Conservation (phyloP, 2,113 vertebrate species). For the Pseudorasbora parva region DNA sequence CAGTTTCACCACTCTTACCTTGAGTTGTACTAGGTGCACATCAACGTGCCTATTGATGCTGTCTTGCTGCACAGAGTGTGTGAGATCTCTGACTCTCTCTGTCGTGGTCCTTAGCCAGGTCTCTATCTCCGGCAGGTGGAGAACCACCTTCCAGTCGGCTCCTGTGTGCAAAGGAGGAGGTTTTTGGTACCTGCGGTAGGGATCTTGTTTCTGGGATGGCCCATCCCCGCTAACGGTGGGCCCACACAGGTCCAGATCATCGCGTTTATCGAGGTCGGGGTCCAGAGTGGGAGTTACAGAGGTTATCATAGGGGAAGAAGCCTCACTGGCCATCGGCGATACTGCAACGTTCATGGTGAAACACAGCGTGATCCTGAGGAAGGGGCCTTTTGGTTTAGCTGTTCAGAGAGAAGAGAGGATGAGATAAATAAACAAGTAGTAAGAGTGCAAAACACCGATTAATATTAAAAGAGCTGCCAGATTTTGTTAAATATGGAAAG, state of each 20-base stretch:
- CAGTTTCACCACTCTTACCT: slow-evolving; percentile 77
- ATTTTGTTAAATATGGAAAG: slow-evolving; percentile 47
- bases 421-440: neutral
- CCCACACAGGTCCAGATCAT: slow-evolving; percentile 69
- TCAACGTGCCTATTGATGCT: slow-evolving; percentile 88
- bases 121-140: slow-evolving; percentile 96
- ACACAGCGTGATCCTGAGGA: slow-evolving; percentile 60
- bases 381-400: slow-evolving; percentile 75
- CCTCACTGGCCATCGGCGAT: slow-evolving; percentile 81
- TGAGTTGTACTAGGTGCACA: slow-evolving; percentile 94
- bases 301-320: slow-evolving; percentile 86
- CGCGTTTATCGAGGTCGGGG: slow-evolving; percentile 52
- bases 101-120: slow-evolving; percentile 91
- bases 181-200: slow-evolving; percentile 81
- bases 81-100: slow-evolving; percentile 89
- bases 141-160: slow-evolving; percentile 97
- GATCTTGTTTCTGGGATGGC: slow-evolving; percentile 71
- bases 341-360: slow-evolving; percentile 86
- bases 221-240: slow-evolving; percentile 61
- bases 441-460: neutral
- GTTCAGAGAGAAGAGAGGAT: slow-evolving; percentile 34
- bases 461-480: slow-evolving; percentile 21
- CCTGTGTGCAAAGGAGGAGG: slow-evolving; percentile 92
- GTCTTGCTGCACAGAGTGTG: slow-evolving; percentile 92
- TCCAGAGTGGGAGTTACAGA: slow-evolving; percentile 86